Percentiles rank a stretch among this genome's conserved stretches.
Conservation (phyloP, 1,140 invertebrate genomes). For the Radopholus similis region DNA sequence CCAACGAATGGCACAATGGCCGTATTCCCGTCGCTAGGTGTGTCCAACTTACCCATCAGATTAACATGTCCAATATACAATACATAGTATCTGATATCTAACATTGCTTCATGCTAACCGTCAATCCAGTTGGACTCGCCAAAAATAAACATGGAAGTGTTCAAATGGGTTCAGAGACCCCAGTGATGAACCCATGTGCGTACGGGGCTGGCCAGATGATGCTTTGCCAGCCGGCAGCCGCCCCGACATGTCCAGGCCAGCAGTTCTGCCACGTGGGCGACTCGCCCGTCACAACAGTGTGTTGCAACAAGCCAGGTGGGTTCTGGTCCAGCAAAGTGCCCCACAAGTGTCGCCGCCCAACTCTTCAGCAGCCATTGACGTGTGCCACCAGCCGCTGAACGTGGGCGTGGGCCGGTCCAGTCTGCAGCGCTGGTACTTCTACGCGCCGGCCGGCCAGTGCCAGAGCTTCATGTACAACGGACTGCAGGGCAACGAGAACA, state of each 20-base stretch:
- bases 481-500: conserved; percentile 58
- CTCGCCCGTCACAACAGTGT: conserved; percentile 51
- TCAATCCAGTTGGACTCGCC: too few species aligned
- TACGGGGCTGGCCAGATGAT: conserved; percentile 26
- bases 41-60: too few species aligned
- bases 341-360: neutral
- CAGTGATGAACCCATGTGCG: conserved; percentile 52
- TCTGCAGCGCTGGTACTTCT: conserved; percentile 57
- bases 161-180: conserved; percentile 43
- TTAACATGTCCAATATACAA: too few species aligned
- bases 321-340: neutral
- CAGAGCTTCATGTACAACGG: conserved; percentile 49
- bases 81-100: too few species aligned
- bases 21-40: neutral
- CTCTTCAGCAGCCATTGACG: conserved; percentile 44
- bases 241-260: conserved; percentile 37
- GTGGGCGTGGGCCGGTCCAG: conserved; percentile 55
- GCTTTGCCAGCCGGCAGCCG: conserved; percentile 44
- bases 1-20: neutral
- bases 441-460: conserved; percentile 50
- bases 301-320: conserved; percentile 54
- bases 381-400: conserved; percentile 55
- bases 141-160: too few species aligned
- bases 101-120: too few species aligned
- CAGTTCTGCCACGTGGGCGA: conserved; percentile 58